Base-by-base conservation (phyloP, 2,797 vertebrate genomes). In the Labeo calbasu region DNA sequence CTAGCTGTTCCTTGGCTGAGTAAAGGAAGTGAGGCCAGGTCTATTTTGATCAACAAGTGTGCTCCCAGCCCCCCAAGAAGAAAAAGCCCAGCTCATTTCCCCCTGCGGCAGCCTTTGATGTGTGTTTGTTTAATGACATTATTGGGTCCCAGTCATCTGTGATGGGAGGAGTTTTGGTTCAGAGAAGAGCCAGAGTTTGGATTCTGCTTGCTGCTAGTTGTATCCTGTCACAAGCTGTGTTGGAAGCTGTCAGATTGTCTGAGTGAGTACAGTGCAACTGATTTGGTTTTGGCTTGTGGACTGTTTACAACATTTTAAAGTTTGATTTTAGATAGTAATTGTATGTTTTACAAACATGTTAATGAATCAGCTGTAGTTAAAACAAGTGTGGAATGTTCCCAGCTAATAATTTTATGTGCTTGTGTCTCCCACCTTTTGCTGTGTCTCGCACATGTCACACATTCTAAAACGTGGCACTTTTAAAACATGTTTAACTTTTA, bases 61-160 rank as follows among this genome's bases (percentile, higher is more conserved):
- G 66, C 68, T 25, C 53, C 61, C 53, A 79, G 53, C 68, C 68
- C 63, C 36, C 78, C 73, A n/a, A 50, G 68, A 86, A 61, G 51
- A 50, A 75, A 46, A 59, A 25, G 43, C 53, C 61, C 71, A 82
- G 23, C 68, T 59, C 32, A 46, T 51, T 71, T n/a, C 25, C 50
- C 43, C 77, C 78, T 85, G 21, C 23, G 59, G 79, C 66, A 71
- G 70, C 80, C 87, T 91, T 90, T 90, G 85, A 90, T 87, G 86
- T 87, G 69, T 65, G 84, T 89, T 85, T 84, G 68, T 68, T 84
- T 89, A 89, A 88, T 84, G 87, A 83, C 57, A 66, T 73, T 68
- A 59, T 55, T 75, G 63, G 84, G 83, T 87, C 80, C 43, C 72
- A 85, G 85, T 84, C 77, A 69, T 83, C 72, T 86, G 87, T 87